phyloP scores from a whole-genome alignment of 2,113 vertebrate species.

The Calonectris borealis region DNA sequence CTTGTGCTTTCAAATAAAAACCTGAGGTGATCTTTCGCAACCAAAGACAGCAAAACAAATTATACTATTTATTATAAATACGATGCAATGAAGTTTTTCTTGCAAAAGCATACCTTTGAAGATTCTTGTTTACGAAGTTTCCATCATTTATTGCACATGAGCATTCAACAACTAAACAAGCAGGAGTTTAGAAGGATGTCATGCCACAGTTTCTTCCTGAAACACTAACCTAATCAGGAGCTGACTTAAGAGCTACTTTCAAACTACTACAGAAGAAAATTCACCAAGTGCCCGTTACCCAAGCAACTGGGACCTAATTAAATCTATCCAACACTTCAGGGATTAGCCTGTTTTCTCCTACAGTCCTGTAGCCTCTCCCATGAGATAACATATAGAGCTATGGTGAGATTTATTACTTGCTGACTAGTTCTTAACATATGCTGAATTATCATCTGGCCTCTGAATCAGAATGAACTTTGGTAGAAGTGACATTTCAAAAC shows the following conservation, averaged over 20 bases:
- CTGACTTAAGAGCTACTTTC: neutral
- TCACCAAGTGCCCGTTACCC: slow-evolving; percentile 12
- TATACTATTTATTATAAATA: neutral
- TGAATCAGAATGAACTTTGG: neutral
- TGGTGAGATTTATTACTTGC: slow-evolving; percentile 17
- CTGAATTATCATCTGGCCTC: slow-evolving; percentile 5
- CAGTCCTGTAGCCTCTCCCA: slow-evolving; percentile 31
- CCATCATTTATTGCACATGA: neutral
- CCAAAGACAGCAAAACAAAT: neutral
- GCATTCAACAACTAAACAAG: neutral
- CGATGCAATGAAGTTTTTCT: neutral
- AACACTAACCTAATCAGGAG: neutral
- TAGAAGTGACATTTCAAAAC: neutral
- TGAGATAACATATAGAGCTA: slow-evolving; percentile 8
- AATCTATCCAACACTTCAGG: neutral
- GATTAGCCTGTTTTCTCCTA: slow-evolving; percentile 13
- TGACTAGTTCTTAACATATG: neutral
- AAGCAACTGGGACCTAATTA: slow-evolving; percentile 53
- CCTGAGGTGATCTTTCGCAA: neutral
- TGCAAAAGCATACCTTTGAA: neutral
- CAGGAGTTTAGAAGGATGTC: neutral
- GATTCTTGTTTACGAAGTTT: neutral
- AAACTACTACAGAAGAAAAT: neutral
- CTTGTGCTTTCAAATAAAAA: neutral
- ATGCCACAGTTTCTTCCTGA: neutral